Conservation (phyloP, 2,797 vertebrate species). For the Pantherophis vulpinus region DNA sequence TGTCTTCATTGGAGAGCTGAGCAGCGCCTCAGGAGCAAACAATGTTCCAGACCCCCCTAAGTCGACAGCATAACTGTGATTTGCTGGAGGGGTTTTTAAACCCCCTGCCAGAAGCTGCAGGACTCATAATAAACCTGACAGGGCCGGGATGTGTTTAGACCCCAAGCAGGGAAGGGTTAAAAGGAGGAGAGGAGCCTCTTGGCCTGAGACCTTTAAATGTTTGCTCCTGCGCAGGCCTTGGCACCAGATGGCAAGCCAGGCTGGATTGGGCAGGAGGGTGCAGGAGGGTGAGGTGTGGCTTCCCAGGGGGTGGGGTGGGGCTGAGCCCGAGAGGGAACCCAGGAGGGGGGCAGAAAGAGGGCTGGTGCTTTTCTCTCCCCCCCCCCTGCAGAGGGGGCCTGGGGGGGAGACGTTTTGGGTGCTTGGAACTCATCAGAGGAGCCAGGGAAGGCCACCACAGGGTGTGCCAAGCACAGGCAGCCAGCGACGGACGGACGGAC, state of each 20-base stretch:
- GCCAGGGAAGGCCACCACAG: neutral
- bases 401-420: neutral
- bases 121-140: neutral
- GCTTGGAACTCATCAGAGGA: neutral
- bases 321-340: neutral
- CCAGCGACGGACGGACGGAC: neutral
- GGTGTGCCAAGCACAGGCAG: neutral
- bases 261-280: neutral
- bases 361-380: neutral
- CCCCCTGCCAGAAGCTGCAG: neutral
- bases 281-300: neutral
- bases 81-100: neutral
- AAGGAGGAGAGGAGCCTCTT: neutral
- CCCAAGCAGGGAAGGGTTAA: conserved; percentile 6
- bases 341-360: neutral
- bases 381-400: neutral
- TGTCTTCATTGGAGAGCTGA: neutral
- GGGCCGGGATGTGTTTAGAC: neutral
- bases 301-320: no score
- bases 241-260: neutral
- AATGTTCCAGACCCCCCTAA: neutral
- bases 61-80: no score
- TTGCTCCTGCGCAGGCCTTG: neutral
- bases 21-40: neutral
- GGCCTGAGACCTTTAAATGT: conserved; percentile 2